phyloP scores from a whole-genome alignment of 2,888 invertebrate genomes.

The Dioctria linearis region DNA sequence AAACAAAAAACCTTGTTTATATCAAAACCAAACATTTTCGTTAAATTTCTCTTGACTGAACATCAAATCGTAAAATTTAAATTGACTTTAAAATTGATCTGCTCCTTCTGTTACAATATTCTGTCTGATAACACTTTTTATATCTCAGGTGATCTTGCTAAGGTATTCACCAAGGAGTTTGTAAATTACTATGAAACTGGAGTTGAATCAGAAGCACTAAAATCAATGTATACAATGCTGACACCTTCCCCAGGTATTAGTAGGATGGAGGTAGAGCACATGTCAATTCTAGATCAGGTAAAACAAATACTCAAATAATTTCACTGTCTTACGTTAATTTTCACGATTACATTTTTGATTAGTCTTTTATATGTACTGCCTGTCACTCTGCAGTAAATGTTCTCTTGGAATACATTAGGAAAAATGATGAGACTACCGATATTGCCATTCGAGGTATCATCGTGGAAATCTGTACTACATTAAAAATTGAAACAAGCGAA shows the following conservation, averaged over 20 bases:
- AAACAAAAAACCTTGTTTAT: no score
- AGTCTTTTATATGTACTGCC: constrained; percentile 64
- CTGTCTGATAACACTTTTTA: neutral
- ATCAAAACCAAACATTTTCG: neutral
- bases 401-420: constrained; percentile 68
- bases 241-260: constrained; percentile 64
- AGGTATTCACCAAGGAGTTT: constrained; percentile 62
- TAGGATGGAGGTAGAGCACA: constrained; percentile 62
- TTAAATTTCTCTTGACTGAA: neutral
- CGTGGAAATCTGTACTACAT: constrained; percentile 73
- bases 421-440: constrained; percentile 67
- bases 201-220: constrained; percentile 62
- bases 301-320: neutral
- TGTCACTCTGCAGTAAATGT: constrained; percentile 65
- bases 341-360: no score
- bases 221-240: constrained; percentile 63
- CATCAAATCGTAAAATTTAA: neutral
- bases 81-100: constrained; percentile 1
- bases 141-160: neutral
- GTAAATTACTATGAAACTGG: constrained; percentile 64
- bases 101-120: constrained; percentile 10
- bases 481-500: constrained; percentile 75
- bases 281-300: constrained; percentile 62
- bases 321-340: neutral
- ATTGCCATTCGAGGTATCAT: constrained; percentile 68